These are phyloP conservation scores for Ictalurus punctatus DNA, from an alignment of 2,113 vertebrate genomes.

Conservation along the genomic window DNA sequence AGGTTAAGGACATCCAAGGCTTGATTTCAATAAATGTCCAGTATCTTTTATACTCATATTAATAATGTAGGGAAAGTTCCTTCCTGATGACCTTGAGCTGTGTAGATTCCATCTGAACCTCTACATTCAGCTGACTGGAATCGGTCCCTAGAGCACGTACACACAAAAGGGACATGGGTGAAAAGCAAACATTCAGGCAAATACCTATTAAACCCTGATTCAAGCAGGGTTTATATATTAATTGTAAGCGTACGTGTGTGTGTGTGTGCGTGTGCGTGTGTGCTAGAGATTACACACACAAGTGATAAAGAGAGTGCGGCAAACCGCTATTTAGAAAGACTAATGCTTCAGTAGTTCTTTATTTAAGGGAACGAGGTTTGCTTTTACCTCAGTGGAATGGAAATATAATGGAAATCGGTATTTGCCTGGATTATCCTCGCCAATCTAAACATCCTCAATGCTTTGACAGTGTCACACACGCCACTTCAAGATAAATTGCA, in stretches of 20 bases:
- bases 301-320: constrained; percentile 20
- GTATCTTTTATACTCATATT: constrained; percentile 45
- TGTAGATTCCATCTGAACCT: constrained; percentile 44
- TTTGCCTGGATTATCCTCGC: constrained; percentile 27
- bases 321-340: constrained; percentile 12
- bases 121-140: constrained; percentile 34
- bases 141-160: constrained; percentile 36
- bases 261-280: not conserved
- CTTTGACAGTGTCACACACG: constrained; percentile 1
- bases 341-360: constrained; percentile 18
- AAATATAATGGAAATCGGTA: constrained; percentile 40
- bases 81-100: constrained; percentile 51
- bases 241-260: not conserved
- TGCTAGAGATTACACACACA: constrained; percentile 23
- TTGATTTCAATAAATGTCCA: constrained; percentile 52
- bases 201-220: constrained; percentile 11
- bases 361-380: constrained; percentile 24
- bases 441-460: constrained; percentile 30
- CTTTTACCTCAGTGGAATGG: constrained; percentile 25
- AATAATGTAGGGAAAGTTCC: constrained; percentile 55
- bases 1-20: constrained; percentile 53
- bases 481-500: constrained; percentile 22
- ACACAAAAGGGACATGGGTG: not conserved
- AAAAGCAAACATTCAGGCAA: constrained; percentile 25
- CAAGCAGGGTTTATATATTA: not conserved